These are phyloP conservation scores for Columba guinea DNA, from an alignment of 2,797 vertebrate genomes.

Conservation along the genomic window DNA sequence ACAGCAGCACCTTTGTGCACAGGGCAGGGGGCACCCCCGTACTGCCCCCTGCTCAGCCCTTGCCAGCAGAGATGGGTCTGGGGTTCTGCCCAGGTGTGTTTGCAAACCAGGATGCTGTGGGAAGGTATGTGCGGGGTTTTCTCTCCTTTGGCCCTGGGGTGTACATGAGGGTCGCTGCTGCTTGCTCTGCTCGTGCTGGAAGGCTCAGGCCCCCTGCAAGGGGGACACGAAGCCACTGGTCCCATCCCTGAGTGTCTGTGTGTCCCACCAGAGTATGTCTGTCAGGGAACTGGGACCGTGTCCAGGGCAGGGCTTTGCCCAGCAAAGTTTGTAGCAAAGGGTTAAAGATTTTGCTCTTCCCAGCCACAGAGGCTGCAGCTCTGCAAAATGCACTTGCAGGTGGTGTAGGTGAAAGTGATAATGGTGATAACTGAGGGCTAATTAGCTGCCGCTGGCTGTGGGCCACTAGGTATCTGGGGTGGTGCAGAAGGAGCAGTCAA, in stretches of 20 bases:
- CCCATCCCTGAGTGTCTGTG: accelerated
- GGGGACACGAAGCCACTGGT: accelerated
- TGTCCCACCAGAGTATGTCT: not conserved
- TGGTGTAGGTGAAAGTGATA: not conserved
- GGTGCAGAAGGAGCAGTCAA: not conserved
- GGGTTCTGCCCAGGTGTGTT: no score
- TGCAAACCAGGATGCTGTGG: not conserved
- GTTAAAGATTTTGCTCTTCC: not conserved
- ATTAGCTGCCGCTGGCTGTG: not conserved
- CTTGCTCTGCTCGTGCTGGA: not conserved
- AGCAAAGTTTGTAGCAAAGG: accelerated
- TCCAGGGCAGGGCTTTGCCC: not conserved
- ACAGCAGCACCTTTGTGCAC: not conserved
- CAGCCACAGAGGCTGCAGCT: not conserved
- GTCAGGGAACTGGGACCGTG: accelerated
- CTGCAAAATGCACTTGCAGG: not conserved
- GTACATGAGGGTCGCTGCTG: accelerated
- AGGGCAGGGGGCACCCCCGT: accelerated
- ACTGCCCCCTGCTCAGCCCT: not conserved
- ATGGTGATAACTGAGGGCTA: not conserved
- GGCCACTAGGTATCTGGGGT: not conserved
- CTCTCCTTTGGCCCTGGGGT: not conserved
- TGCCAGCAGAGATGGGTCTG: accelerated
- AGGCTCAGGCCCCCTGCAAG: accelerated
- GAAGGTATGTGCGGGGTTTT: accelerated